Evolutionary conservation across 2,113 vertebrate species (phyloP).

Genomic region (Cavia porcellus): DNA sequence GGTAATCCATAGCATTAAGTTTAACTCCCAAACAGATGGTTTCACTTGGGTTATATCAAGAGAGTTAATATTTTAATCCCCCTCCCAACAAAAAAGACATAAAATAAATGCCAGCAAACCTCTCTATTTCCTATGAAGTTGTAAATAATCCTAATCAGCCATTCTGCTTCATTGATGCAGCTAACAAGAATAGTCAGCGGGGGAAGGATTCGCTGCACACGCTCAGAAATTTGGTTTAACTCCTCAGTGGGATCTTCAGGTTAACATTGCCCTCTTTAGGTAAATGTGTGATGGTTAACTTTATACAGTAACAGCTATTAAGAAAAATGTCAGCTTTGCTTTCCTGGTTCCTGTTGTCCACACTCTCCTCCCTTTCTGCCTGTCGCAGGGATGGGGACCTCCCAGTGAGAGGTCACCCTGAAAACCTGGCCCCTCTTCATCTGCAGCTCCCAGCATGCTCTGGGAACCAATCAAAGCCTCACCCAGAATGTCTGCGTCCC

Average conservation of each 20-base stretch:
- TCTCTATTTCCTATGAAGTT: background rate
- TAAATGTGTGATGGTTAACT: background rate
- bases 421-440: background rate
- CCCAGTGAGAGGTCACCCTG: background rate
- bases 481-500: background rate
- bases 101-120: constrained; percentile 18
- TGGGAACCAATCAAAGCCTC: background rate
- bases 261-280: constrained; percentile 54
- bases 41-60: background rate
- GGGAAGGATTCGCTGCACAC: background rate
- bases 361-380: background rate
- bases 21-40: background rate
- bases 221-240: background rate
- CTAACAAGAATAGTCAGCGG: background rate
- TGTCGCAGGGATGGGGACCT: background rate
- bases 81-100: background rate
- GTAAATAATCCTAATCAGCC: constrained; percentile 37
- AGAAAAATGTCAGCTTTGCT: background rate
- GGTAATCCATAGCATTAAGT: background rate
- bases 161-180: constrained; percentile 1
- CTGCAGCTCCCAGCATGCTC: background rate
- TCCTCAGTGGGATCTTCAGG: background rate
- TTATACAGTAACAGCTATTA: background rate
- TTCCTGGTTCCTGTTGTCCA: background rate
- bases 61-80: constrained; percentile 48